Evolutionary conservation across 2,888 invertebrate genomes (phyloP).

Genomic region (Limnephilus auricula): DNA sequence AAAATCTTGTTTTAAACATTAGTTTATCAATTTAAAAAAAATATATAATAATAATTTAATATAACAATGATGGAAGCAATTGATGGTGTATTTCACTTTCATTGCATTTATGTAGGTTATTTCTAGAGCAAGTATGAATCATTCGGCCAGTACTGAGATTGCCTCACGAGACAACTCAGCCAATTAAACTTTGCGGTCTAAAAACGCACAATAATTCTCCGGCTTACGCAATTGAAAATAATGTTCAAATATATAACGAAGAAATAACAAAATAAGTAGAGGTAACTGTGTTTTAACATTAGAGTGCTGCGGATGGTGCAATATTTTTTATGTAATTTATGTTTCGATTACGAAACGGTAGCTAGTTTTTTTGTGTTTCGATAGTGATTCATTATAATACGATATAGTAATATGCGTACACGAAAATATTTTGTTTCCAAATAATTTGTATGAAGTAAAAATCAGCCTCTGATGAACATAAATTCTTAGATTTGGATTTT

Average conservation of each 20-base stretch:
- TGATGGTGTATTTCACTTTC: not conserved
- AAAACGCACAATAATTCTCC: constrained; percentile 17
- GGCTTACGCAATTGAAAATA: not conserved
- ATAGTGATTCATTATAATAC: not conserved
- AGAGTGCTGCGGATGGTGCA: not conserved
- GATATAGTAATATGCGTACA: not conserved
- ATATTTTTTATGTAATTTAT: not conserved
- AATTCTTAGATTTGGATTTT: too few species aligned
- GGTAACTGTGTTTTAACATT: not conserved
- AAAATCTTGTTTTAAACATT: too few species aligned
- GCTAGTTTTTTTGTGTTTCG: not conserved
- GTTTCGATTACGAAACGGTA: not conserved
- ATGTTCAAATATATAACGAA: not conserved
- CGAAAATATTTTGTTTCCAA: not conserved
- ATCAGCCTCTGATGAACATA: too few species aligned
- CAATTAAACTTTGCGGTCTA: constrained; percentile 20
- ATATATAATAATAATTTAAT: too few species aligned
- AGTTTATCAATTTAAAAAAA: too few species aligned
- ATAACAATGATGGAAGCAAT: too few species aligned
- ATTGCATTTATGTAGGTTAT: not conserved
- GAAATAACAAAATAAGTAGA: not conserved
- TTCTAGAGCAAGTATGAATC: not conserved
- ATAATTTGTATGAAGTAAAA: not conserved
- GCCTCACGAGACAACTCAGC: not conserved
- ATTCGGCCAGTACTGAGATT: not conserved